Evolutionary conservation across 2,888 invertebrate species (phyloP).

Genomic region (Agonopterix heracliana): DNA sequence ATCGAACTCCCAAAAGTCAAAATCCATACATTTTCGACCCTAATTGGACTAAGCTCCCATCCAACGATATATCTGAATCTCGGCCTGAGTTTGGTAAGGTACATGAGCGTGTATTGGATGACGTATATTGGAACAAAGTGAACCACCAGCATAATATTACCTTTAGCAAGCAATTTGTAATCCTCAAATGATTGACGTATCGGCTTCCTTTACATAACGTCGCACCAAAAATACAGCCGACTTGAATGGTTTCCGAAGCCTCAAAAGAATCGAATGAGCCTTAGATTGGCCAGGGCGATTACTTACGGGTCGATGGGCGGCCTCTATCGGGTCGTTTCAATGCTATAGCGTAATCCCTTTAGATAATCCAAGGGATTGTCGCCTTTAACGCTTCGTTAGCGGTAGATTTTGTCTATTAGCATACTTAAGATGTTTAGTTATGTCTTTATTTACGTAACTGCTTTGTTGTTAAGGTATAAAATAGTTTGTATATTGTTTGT

Average conservation of each 20-base stretch:
- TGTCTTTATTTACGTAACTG: no score
- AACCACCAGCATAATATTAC: neutral
- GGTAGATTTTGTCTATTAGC: no score
- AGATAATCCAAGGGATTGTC: conserved; percentile 23
- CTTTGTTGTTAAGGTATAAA: no score
- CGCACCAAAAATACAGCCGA: neutral
- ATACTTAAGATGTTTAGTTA: no score
- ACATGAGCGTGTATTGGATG: no score
- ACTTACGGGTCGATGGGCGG: conserved; percentile 26
- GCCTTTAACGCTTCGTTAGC: conserved; percentile 8
- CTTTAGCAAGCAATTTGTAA: conserved; percentile 1
- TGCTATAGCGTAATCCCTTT: conserved; percentile 19
- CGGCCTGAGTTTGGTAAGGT: no score
- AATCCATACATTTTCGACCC: no score
- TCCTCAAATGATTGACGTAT: neutral
- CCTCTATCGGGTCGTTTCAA: conserved; percentile 11
- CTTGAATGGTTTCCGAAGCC: conserved; percentile 36
- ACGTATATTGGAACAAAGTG: no score
- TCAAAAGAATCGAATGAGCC: conserved; percentile 21
- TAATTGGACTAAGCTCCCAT: no score
- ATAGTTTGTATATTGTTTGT: no score
- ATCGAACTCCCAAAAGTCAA: no score
- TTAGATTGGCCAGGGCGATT: conserved; percentile 33
- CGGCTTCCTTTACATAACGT: neutral
- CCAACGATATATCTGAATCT: no score